Base-by-base conservation (phyloP, 2,113 vertebrate species). In the Amphilophus citrinellus region DNA sequence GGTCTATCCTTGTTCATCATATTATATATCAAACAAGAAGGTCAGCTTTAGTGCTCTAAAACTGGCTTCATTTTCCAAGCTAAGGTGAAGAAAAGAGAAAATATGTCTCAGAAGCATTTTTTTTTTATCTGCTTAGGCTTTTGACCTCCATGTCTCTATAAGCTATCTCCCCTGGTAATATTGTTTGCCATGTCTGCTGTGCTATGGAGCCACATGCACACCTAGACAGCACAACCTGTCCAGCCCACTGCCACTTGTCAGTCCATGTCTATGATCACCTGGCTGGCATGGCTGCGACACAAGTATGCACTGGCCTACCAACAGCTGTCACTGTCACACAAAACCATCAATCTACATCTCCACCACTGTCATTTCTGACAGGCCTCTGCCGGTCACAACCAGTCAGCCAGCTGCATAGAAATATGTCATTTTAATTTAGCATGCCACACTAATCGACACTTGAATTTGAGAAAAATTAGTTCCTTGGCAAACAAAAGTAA, bases 341-440 rank as follows among this genome's bases (percentile, higher is more conserved):
- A 80, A 89, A 87, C 84, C 92, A 91, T 95, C 94, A 95, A 93
- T 95, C 90, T 83, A 83, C 78, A 88, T 90, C 85, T 90, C 85
- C 24, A 57, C 57, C 65, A n/a, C 88, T 89, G 92, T 93, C 93
- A 88, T 10, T 75, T 57, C 58, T 90, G 94, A 93, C 93, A 89
- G 80, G 61, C 27, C 87, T 85, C 82, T 30, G 83, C 79, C 80
- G 80, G 86, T 88, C 86, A 85, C 84, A 39, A 82, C 63, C 90
- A 87, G 88, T 75, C 90, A 90, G 39, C 18, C 80, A 56, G 87
- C 86, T 78, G 88, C 84, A 89, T 60, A 71, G 53, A 73, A 83
- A 91, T 87, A 84, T 80, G 89, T 91, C 86, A 79, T 35, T 86
- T 93, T 87, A 84, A 77, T 86, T 92, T 87, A 90, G 86, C 76